Evolutionary conservation across 2,888 invertebrate species (phyloP), one percentile per base, ranked within the genome.

Genomic region (Cataglyphis cursor): DNA sequence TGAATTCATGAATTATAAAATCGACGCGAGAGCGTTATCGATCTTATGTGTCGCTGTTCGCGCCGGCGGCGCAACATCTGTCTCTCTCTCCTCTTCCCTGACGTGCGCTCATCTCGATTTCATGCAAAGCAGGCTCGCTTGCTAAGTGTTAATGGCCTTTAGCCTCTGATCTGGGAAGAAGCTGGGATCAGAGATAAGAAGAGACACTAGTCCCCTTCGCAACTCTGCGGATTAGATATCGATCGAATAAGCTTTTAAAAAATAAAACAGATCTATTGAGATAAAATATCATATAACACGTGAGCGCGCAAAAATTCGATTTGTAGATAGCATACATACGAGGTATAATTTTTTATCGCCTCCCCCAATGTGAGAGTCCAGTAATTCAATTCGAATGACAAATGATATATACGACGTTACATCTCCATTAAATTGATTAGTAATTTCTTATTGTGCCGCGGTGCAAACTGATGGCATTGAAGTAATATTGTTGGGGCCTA

Each of bases 1-100:
- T 93, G 92, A 91, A 93, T 93, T 93, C 92, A 92, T 92, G 92
- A 93, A 93, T 93, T 93, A 92, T 93, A 91, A 93, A 93, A 93
- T 93, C 93, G 90, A 88, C 90, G 90, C 90, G 86, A 88, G 86
- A 86, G 85, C 87, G 87, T 90, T 92, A 93, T 93, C 89, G 93
- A 93, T 92, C 92, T 72, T 61, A 88, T 82, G 51, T 66, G 65
- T 87, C 85, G 65, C 68, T 51, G 62, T 82, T 48, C 38, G 68
- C 38, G 51, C 48, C 75, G 48, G 21, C 48, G 62, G 70, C 61
- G 68, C 72, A 66, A 31, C 81, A 31, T 62, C 65, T 18, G 4
- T 44, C 44, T 51, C 51, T 51, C 51, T 28, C n/a, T 51, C 73
- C 78, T 64, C 80, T 48, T 62, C 78, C 38, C 24, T 74, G 85